A percentile compares a stretch with the other conserved stretches of the same genome.
Conservation (phyloP, 2,888 invertebrate genomes). For the Melolontha melolontha region DNA sequence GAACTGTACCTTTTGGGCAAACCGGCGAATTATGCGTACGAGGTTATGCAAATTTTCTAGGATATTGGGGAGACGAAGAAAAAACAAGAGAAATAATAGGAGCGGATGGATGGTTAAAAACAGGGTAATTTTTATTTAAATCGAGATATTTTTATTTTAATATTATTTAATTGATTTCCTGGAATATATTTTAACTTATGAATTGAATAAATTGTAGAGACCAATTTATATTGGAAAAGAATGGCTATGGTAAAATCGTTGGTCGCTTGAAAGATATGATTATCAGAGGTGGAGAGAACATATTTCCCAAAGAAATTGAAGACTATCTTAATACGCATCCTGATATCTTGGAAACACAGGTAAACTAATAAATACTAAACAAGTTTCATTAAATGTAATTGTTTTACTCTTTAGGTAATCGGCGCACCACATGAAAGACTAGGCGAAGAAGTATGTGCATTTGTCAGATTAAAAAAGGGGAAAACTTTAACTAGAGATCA, state of each 20-base stretch:
- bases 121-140: slow-evolving; percentile 70
- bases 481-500: slow-evolving; percentile 69
- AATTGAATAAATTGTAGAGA: slow-evolving; percentile 68
- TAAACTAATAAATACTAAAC: slow-evolving; percentile 56
- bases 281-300: slow-evolving; percentile 85
- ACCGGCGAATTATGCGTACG: slow-evolving; percentile 82
- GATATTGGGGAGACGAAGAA: slow-evolving; percentile 84
- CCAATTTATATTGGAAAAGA: slow-evolving; percentile 73
- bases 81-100: slow-evolving; percentile 78
- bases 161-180: too few relatives aligned
- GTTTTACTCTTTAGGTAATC: slow-evolving; percentile 68
- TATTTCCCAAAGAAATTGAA: slow-evolving; percentile 87
- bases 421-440: slow-evolving; percentile 81
- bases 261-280: slow-evolving; percentile 84
- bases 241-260: slow-evolving; percentile 79
- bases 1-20: slow-evolving; percentile 76
- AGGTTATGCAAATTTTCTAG: slow-evolving; percentile 82
- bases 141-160: slow-evolving; percentile 16
- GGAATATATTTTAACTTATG: too few relatives aligned
- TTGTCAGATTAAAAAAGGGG: slow-evolving; percentile 71
- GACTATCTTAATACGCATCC: slow-evolving; percentile 81
- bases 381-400: not conserved
- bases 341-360: slow-evolving; percentile 79
- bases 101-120: slow-evolving; percentile 81
- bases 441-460: slow-evolving; percentile 83